Conservation (phyloP, 2,113 vertebrate species). For the Nestor notabilis region DNA sequence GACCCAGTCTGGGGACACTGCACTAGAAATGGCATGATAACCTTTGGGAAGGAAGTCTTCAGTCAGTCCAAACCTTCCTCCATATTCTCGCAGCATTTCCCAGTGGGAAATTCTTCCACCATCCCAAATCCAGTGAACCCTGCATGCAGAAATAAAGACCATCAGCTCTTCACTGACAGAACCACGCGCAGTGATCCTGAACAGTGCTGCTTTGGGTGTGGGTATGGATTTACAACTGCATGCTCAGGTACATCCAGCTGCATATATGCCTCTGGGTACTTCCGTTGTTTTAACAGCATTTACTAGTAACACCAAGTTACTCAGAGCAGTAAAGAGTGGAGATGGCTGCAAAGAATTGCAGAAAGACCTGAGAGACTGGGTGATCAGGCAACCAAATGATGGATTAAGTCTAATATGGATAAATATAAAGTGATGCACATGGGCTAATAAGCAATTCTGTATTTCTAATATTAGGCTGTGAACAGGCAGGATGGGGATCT, state of each 20-base stretch:
- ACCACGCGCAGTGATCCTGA: fast-evolving
- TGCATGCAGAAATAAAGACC: background rate
- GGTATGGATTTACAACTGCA: background rate
- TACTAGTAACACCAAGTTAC: background rate
- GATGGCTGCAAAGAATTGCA: background rate
- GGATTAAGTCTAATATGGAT: background rate
- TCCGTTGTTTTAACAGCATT: background rate
- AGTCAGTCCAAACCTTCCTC: background rate
- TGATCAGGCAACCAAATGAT: background rate
- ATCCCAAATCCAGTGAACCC: background rate
- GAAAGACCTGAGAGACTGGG: background rate
- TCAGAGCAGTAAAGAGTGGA: background rate
- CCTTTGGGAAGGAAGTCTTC: background rate
- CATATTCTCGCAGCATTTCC: background rate
- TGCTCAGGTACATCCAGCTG: background rate
- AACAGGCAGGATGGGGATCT: background rate
- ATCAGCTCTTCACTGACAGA: background rate
- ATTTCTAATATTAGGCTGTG: background rate
- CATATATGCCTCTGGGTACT: background rate
- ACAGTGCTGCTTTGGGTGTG: background rate
- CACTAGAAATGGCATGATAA: background rate
- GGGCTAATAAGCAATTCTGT: background rate
- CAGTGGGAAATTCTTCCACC: background rate
- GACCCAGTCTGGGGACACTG: background rate
- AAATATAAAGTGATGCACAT: background rate